A percentile compares a stretch with the other conserved stretches of the same genome.
Conservation (phyloP, 2,888 invertebrate species). For the Saturnia japonica region DNA sequence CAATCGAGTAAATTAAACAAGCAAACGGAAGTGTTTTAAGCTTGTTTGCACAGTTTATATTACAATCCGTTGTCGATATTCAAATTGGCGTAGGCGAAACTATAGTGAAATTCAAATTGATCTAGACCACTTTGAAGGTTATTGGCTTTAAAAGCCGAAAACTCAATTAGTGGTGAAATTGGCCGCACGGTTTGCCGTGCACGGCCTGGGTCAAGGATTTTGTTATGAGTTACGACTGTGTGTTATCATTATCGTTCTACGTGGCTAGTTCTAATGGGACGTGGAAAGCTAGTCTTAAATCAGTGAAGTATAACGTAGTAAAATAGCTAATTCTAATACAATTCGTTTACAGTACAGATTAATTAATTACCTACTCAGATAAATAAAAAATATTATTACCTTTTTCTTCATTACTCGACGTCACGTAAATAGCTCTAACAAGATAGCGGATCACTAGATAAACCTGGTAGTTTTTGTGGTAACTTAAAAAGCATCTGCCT, state of each 20-base stretch:
- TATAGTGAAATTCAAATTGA: constrained; percentile 37
- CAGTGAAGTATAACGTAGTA: background rate
- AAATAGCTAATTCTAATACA: background rate
- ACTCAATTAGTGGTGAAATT: constrained; percentile 52
- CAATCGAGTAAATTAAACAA: constrained; percentile 4
- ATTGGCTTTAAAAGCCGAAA: constrained; percentile 47
- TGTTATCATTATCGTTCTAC: constrained; percentile 2
- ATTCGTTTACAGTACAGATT: background rate
- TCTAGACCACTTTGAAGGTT: constrained; percentile 26
- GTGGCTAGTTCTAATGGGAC: constrained; percentile 10
- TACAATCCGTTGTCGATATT: constrained; percentile 28
- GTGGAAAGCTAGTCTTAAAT: background rate
- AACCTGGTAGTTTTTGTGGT: no score
- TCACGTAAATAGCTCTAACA: no score
- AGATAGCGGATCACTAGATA: no score
- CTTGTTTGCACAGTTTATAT: constrained; percentile 16
- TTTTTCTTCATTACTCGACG: no score
- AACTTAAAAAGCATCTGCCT: no score
- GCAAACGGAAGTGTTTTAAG: constrained; percentile 7
- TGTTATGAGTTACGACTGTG: constrained; percentile 25
- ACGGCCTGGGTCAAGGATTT: constrained; percentile 40
- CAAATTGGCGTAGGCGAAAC: constrained; percentile 28
- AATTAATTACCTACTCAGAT: no score
- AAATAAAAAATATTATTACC: no score
- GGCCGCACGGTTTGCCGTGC: constrained; percentile 31